These are phyloP conservation scores for Melanotaenia duboulayi DNA, from an alignment of 2,113 vertebrate genomes.

Conservation along the genomic window DNA sequence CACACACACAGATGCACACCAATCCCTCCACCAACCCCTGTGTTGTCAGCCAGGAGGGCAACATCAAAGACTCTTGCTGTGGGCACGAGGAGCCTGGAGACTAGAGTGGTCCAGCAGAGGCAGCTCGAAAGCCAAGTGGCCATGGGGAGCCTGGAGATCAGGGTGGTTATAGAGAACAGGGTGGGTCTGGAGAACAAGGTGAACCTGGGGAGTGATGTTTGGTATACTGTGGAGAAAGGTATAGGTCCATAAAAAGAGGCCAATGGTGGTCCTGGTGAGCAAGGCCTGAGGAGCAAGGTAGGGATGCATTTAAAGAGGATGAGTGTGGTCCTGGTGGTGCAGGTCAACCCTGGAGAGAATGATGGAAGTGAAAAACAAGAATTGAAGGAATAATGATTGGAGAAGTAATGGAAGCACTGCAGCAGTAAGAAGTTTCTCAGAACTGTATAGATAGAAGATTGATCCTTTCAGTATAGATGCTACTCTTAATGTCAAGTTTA, in stretches of 20 bases:
- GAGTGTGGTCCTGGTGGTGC: slow-evolving; percentile 45
- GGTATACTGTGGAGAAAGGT: slow-evolving; percentile 9
- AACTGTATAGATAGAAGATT: slow-evolving; percentile 1
- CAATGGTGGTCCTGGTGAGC: slow-evolving; percentile 52
- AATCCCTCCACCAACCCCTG: slow-evolving; percentile 58
- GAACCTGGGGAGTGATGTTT: slow-evolving; percentile 38
- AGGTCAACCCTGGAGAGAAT: slow-evolving; percentile 25
- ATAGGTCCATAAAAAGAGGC: slow-evolving; percentile 32
- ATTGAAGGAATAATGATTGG: slow-evolving; percentile 9
- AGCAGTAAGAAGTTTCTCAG: slow-evolving; percentile 14
- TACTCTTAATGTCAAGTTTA: slow-evolving; percentile 18
- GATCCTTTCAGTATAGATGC: slow-evolving; percentile 16
- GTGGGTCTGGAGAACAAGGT: slow-evolving; percentile 34
- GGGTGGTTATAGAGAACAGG: slow-evolving; percentile 44
- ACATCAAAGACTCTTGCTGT: slow-evolving; percentile 79
- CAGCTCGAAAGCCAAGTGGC: slow-evolving; percentile 59
- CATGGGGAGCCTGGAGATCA: slow-evolving; percentile 65
- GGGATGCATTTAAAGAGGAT: slow-evolving; percentile 50
- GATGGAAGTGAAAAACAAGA: slow-evolving; percentile 25
- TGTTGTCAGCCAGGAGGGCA: slow-evolving; percentile 75
- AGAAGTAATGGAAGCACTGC: background rate
- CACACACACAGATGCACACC: slow-evolving; percentile 38
- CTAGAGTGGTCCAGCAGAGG: slow-evolving; percentile 55
- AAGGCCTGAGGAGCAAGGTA: slow-evolving; percentile 36
- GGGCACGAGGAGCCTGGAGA: slow-evolving; percentile 78